Conservation (phyloP, 2,888 invertebrate genomes). For the Troilus luridus region DNA sequence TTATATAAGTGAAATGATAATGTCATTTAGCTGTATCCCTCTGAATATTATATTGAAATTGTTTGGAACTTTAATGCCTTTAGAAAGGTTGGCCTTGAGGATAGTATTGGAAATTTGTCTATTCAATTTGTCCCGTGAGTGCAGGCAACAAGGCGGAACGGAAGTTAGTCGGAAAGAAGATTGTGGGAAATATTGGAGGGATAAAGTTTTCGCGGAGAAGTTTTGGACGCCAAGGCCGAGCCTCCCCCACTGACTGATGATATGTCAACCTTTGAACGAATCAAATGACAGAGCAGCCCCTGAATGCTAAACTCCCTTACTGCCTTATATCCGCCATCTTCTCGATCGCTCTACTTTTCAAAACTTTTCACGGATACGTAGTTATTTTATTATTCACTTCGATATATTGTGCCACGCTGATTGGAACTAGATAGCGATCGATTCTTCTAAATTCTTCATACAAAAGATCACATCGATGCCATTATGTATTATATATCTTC, state of each 20-base stretch:
- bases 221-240: neutral
- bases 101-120: neutral
- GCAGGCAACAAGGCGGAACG: constrained; percentile 24
- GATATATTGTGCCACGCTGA: neutral
- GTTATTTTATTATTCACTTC: neutral
- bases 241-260: neutral
- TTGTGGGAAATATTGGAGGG: constrained; percentile 15
- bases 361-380: neutral
- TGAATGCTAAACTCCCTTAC: constrained; percentile 38
- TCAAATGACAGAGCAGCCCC: constrained; percentile 32
- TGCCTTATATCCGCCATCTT: neutral
- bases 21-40: too few relatives aligned
- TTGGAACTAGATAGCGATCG: neutral
- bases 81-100: neutral
- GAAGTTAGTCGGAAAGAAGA: constrained; percentile 29
- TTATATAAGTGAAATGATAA: too few relatives aligned
- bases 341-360: constrained; percentile 1
- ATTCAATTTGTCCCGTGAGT: neutral
- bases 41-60: neutral
- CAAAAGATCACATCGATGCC: neutral
- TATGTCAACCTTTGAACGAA: constrained; percentile 40
- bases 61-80: neutral
- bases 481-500: too few relatives aligned
- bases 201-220: constrained; percentile 22
- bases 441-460: neutral